phyloP scores from a whole-genome alignment of 2,888 invertebrate species.

The Lycocerus yunnanus region DNA sequence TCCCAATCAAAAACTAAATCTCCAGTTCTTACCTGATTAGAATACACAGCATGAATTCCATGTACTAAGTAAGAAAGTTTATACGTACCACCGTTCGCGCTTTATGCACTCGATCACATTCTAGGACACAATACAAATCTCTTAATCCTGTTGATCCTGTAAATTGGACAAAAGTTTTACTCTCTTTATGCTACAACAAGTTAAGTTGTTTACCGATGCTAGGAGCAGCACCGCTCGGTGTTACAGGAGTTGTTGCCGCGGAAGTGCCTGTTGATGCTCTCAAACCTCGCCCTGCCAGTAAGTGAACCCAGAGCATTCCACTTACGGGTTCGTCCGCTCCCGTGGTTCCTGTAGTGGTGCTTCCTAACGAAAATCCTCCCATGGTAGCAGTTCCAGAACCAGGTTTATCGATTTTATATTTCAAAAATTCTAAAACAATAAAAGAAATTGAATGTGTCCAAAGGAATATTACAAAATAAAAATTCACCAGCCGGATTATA shows the following conservation, averaged over 20 bases:
- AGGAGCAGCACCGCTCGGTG: conserved; percentile 61
- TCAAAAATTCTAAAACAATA: conserved; percentile 74
- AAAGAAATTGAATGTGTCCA: not conserved
- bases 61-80: not conserved
- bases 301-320: conserved; percentile 88
- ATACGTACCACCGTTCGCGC: conserved; percentile 85
- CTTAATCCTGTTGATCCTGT: conserved; percentile 64
- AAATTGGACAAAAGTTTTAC: not conserved
- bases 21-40: conserved; percentile 77
- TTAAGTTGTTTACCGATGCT: conserved; percentile 43
- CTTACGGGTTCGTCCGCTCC: conserved; percentile 69
- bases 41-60: not conserved
- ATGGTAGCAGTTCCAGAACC: conserved; percentile 44
- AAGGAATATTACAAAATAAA: conserved; percentile 16
- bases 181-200: not conserved
- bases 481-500: conserved; percentile 80
- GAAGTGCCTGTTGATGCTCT: conserved; percentile 71
- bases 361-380: conserved; percentile 26
- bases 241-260: conserved; percentile 74
- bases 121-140: conserved; percentile 96
- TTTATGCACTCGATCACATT: conserved; percentile 95
- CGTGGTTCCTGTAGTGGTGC: conserved; percentile 39
- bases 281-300: conserved; percentile 85
- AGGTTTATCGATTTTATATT: conserved; percentile 88
- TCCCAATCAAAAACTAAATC: conserved; percentile 99